Base-by-base conservation (phyloP, 2,888 invertebrate genomes). In the Pimpla rufipes region DNA sequence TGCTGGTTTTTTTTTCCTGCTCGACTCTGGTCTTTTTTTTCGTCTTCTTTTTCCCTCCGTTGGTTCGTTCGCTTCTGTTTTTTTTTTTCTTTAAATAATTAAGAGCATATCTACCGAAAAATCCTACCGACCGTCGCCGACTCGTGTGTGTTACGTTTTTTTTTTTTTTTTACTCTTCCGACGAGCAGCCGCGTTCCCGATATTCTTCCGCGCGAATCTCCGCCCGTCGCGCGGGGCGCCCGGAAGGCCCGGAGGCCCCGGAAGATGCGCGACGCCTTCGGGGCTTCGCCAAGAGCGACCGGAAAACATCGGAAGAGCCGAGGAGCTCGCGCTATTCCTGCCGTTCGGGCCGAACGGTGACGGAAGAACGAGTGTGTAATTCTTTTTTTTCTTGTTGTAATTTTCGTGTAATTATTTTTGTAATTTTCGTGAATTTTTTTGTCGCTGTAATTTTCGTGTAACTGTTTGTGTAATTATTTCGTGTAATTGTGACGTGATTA, bases 221-320 rank as follows among this genome's bases (percentile, higher is more conserved):
- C 79, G 78, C 75, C 82, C 77, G 85, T 79, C 81, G 83, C 83
- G 79, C 11, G 29, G 29, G 29, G 29, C 29, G 29, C 29, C 5
- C n/a, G n/a, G n/a, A n/a, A n/a, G n/a, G n/a, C n/a, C n/a, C n/a
- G n/a, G n/a, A n/a, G n/a, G 59, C 42, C 81, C 79, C 55, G 55
- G 59, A 52, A 71, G 40, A 40, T 40, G 40, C 37, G 57, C 68
- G 40, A 18, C 78, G 57, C n/a, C 5, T 29, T 29, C 3, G 29
- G 29, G 29, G 29, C 29, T 29, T 29, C 29, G 29, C 29, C 29
- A 29, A 29, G 84, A 85, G 66, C 75, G 78, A 87, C 80, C 80
- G 71, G 82, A 84, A 85, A 88, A 85, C 57, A 82, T 79, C 85
- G 88, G 85, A 88, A 86, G 84, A 86, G 84, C 62, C 62, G 85